Evolutionary conservation across 2,888 invertebrate genomes (phyloP), one percentile per base, ranked within the genome.

Genomic region (Agrochola circellaris): DNA sequence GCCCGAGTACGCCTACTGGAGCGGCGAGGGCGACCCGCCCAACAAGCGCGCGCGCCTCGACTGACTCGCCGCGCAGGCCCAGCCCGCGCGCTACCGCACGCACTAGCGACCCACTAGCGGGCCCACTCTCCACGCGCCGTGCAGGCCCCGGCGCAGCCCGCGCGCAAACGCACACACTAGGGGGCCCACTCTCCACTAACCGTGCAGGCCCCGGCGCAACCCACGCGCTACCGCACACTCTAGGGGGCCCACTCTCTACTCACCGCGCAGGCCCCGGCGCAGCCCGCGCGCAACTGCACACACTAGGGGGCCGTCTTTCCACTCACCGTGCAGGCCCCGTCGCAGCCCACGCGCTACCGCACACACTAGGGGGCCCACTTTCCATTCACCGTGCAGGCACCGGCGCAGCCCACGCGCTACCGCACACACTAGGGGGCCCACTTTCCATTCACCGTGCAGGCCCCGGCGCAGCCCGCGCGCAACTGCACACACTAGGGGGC

Each of bases 1-100:
- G 89, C 98, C 98, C 4, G 98, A 97, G 92, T 98, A 97, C 94
- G 98, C 97, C 42, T 97, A 97, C 91, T 97, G 95, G 95, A 86
- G 88, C 91, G 94, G 94, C 80, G 95, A 94, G 88, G 94, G 93
- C 87, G 93, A 93, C 86, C 93, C 95, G 82, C 93, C 95, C 79
- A 72, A 85, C 90, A 95, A 95, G 94, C 94, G 95, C 62, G 54
- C 91, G 76, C 93, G 95, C 69, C 42, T 81, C 70, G 92, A 93
- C 89, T 94, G 94, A 93, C 90, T 75, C 73, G 74, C 26, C 17
- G 5, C 58, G 7, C 54, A 9, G 54, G 54, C 54, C 0, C 56
- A 13, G 56, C n/a, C 56, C 6, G n/a, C 26, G 23, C 51, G 23
- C 51, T 67, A 8, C 23, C 54, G 51, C 51, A 51, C 51, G 51